Base-by-base conservation (phyloP, 2,888 invertebrate species). In the Dolichopus griseipennis region DNA sequence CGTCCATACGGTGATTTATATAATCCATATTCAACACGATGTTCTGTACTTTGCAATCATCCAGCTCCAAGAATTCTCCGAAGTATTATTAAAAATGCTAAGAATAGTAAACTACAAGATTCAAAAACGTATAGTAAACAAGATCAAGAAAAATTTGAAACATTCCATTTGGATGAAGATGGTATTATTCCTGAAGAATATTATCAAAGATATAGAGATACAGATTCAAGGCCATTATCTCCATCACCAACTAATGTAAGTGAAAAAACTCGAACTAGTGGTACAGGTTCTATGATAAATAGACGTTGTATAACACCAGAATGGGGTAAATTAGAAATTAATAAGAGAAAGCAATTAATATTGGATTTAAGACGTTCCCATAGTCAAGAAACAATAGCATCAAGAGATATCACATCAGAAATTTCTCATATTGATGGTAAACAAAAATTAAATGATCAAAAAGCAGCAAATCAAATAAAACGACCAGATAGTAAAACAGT, bases 41-140 rank as follows among this genome's bases (percentile, higher is more conserved):
- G 93, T 77, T 93, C 93, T 0, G 87, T 93, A 9, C 83, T 93
- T 10, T 93, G 93, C 81, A 93, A 93, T 78, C 93, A 93, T 79
- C 93, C 93, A 0, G 89, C 91, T 1, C 90, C 91, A 69, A 84
- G 83, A 22, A 89, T 88, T 65, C 87, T 89, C 0, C 90, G 87
- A 77, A 87, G 90, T 75, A 85, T 88, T 66, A 86, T 92, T 2
- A 88, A 86, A 78, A 78, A 68, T 75, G 74, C 8, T 76, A 75
- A 68, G 72, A 73, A 69, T 71, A 72, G 2, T 72, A 72, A 61
- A 72, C 72, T 61, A 64, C 70, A 5, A 73, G 73, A 63, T 68
- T 72, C 27, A 22, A 73, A 72, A 22, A 62, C 18, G 4, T 21
- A 64, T 27, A 68, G 21, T 3, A 68, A 68, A 61, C 70, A 71